Percentiles rank a stretch among this genome's conserved stretches.
phyloP scores from a whole-genome alignment of 92 coral and sea anemone species.

The Pocillopora meandrina region DNA sequence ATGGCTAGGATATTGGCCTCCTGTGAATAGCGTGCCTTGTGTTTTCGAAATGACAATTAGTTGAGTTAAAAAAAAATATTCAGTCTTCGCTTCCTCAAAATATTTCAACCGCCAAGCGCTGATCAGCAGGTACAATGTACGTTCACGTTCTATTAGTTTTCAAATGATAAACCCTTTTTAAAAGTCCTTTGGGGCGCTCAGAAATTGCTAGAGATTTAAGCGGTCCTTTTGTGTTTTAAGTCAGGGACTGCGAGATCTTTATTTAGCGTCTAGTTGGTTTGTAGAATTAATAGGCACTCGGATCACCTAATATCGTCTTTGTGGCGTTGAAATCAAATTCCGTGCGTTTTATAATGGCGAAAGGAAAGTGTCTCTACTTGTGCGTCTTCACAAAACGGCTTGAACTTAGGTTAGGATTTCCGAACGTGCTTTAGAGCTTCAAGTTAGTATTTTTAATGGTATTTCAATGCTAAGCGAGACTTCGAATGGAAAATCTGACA shows the following conservation, averaged over 20 bases:
- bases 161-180: not conserved
- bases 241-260: not conserved
- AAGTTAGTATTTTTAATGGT: not conserved
- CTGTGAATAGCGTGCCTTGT: slow-evolving; percentile 34
- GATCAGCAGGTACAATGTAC: slow-evolving; percentile 23
- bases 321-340: slow-evolving; percentile 10
- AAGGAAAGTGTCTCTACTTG: slow-evolving; percentile 6
- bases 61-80: not conserved
- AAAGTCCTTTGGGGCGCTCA: not conserved
- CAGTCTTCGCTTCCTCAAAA: slow-evolving; percentile 8
- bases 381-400: slow-evolving; percentile 18
- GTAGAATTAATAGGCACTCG: not conserved
- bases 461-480: not conserved
- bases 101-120: slow-evolving; percentile 3
- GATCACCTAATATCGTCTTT: not conserved
- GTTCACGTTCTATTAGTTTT: slow-evolving; percentile 1
- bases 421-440: not conserved
- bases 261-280: not conserved
- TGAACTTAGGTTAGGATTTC: slow-evolving; percentile 17
- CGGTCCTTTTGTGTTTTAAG: slow-evolving; percentile 2
- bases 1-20: slow-evolving; percentile 56
- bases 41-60: slow-evolving; percentile 33
- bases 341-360: slow-evolving; percentile 5
- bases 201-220: not conserved
- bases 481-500: not conserved